Base-by-base conservation (phyloP, 2,888 invertebrate genomes). In the Neoascia interrupta region DNA sequence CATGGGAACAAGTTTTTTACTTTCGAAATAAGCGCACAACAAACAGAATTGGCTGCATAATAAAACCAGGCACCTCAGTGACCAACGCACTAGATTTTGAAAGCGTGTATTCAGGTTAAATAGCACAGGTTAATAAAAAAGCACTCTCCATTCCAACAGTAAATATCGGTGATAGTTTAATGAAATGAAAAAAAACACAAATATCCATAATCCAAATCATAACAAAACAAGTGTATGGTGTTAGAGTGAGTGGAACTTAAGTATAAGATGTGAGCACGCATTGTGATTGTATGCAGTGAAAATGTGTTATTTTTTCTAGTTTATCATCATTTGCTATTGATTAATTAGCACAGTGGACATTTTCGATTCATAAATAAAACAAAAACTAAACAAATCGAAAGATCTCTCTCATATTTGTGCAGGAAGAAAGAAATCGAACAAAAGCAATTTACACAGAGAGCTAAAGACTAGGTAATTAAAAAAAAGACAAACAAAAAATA, bases 361-460 rank as follows among this genome's bases (percentile, higher is more conserved):
- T 28, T 54, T 23, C 34, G 13, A 60, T 36, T 8, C 1, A 10
- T 53, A 63, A 58, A 70, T 5, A 23, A n/a, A 64, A 76, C 23
- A 47, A 19, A 79, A 66, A 47, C 41, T 49, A 51, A 56, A 64
- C 53, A 47, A 53, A 49, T 41, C 18, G 51, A 64, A 61, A 61
- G 45, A 61, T 60, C 34, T 79, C 72, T 73, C 72, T 72, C 66
- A 61, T 73, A 37, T 66, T 5, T 79, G 72, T 72, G 73, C 73
- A 63, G 73, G 61, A 79, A 68, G 45, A 8, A 34, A 36, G 31
- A 58, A 23, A 58, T 8, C 6, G 61, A 53, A 54, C 19, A 19
- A 66, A 74, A 66, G 74, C 60, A 43, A 47, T 47, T 49, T 51
- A 75, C 43, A 76, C 37, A 51, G 28, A 58, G 43, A 68, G 37